These are phyloP conservation scores for Liasis olivaceus DNA, from an alignment of 2,797 vertebrate genomes.

Conservation along the genomic window DNA sequence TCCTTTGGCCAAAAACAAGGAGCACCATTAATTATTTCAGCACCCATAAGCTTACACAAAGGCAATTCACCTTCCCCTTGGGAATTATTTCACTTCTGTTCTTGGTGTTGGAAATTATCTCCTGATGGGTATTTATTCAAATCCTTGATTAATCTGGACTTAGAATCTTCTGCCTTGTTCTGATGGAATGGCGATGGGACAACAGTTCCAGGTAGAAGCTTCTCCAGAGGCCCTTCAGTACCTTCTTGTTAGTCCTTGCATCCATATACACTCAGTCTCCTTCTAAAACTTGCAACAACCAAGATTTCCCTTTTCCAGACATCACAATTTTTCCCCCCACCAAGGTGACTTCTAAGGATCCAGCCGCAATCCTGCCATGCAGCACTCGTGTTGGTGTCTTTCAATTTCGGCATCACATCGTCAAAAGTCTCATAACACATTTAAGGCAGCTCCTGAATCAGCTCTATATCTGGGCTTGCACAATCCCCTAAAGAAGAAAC, in stretches of 20 bases:
- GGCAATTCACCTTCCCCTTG: background rate
- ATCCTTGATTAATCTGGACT: background rate
- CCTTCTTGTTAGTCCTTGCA: too few species aligned
- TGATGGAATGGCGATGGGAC: too few species aligned
- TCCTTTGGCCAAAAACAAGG: too few species aligned
- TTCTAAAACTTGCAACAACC: constrained; percentile 26
- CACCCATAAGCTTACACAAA: background rate
- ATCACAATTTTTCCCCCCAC: background rate
- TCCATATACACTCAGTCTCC: background rate
- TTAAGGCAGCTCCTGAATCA: background rate
- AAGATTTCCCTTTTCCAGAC: background rate
- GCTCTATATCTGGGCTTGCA: background rate
- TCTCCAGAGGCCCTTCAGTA: background rate
- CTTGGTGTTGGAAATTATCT: background rate
- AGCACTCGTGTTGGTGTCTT: background rate
- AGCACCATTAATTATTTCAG: background rate
- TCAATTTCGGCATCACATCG: background rate
- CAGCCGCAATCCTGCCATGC: background rate
- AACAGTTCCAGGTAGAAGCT: too few species aligned
- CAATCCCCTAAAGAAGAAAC: background rate
- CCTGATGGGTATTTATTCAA: too few species aligned
- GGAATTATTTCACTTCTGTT: background rate
- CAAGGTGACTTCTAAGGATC: constrained; percentile 6
- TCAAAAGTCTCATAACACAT: background rate
- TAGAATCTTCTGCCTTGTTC: background rate